Base-by-base conservation (phyloP, 2,888 invertebrate species). In the Polymixis lichenea region DNA sequence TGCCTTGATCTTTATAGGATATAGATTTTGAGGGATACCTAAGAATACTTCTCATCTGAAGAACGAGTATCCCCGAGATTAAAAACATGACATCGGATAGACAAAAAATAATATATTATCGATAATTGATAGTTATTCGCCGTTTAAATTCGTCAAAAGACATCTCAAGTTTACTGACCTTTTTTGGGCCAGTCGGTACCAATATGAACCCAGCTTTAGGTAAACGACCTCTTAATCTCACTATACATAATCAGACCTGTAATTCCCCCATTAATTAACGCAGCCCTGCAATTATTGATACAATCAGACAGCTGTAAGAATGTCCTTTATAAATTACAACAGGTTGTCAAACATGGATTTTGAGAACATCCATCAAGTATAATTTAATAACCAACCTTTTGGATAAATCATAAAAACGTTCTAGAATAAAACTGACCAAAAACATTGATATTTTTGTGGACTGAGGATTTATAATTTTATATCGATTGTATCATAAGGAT, bases 371-470 rank as follows among this genome's bases (percentile, higher is more conserved):
- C 22, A 51, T 74, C 17, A 25, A 56, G 28, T 65, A 17, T 43
- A 58, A 43, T 43, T 49, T n/a, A 49, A 58, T 38, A 28, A 60
- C n/a, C 28, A 72, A 74, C 22, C 58, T 76, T 76, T 75, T 46
- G 7, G 38, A 32, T 19, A 17, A 51, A 75, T 76, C 64, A 58
- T 56, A 56, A 62, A 55, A 49, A n/a, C 3, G 51, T 60, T 60
- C 2, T 3, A 58, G 58, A 58, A 77, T 43, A 25, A 56, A 49
- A 49, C n/a, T 77, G n/a, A 77, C 28, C n/a, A 65, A 51, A 49
- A 76, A 25, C 5, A 38, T 61, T 32, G 19, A 0, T 8, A 8
- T 25, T 46, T 73, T 74, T 49, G 62, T n/a, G 25, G 38, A 13
- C 49, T 75, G 19, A 61, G 8, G 28, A n/a, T 15, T 46, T 28